phyloP scores from a whole-genome alignment of 1,140 invertebrate species.

The Plutomurus gul region DNA sequence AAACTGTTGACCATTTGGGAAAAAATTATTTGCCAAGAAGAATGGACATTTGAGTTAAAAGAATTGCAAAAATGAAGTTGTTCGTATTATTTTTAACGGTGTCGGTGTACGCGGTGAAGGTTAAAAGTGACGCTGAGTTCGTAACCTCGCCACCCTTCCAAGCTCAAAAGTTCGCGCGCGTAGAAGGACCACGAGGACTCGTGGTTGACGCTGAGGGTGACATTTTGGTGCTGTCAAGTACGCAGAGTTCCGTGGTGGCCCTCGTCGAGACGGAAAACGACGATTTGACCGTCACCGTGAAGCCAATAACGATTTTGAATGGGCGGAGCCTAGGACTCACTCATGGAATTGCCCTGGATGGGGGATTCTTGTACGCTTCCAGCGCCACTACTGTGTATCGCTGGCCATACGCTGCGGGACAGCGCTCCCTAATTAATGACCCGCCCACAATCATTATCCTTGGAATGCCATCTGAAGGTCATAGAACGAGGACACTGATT shows the following conservation, averaged over 20 bases:
- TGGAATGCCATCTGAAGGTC: conserved; percentile 4
- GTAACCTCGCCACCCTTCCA: neutral
- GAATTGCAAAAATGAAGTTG: too few relatives aligned
- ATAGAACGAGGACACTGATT: conserved; percentile 9
- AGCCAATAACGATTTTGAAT: neutral
- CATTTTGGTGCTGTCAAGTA: conserved; percentile 11
- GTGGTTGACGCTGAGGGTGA: neutral
- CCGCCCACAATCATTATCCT: neutral
- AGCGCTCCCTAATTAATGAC: neutral
- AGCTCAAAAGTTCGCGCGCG: neutral
- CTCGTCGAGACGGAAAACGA: neutral
- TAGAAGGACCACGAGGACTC: neutral
- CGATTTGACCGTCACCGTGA: neutral
- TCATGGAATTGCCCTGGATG: conserved; percentile 12
- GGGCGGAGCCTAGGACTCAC: neutral
- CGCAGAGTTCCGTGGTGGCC: neutral
- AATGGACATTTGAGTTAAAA: too few relatives aligned
- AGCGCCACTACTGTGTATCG: conserved; percentile 28
- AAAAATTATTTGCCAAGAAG: too few relatives aligned
- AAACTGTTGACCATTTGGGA: too few relatives aligned
- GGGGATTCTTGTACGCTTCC: conserved; percentile 22
- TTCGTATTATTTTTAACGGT: too few relatives aligned
- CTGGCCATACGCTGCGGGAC: conserved; percentile 37
- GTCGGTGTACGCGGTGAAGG: too few relatives aligned
- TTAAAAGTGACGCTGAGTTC: neutral